These are phyloP conservation scores for Mimas tiliae DNA, from an alignment of 2,888 invertebrate genomes.

Conservation along the genomic window DNA sequence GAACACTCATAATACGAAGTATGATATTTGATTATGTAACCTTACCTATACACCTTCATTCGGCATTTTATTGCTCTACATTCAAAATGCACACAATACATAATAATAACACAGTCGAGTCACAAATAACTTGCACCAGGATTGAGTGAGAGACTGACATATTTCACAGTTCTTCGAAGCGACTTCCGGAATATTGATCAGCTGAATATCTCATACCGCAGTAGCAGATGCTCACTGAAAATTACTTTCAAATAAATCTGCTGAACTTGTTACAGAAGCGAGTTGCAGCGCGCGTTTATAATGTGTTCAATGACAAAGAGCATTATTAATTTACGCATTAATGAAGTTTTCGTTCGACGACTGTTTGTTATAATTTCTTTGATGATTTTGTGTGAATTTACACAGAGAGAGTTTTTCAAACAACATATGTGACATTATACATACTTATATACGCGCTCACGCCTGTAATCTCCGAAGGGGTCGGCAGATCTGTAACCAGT, in stretches of 20 bases:
- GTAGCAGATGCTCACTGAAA: constrained; percentile 80
- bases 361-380: not conserved
- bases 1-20: too few relatives aligned
- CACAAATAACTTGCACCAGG: constrained; percentile 65
- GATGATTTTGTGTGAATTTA: not conserved
- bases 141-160: constrained; percentile 80
- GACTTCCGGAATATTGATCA: constrained; percentile 82
- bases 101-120: constrained; percentile 10
- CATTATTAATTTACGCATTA: constrained; percentile 40
- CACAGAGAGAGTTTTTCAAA: too few relatives aligned
- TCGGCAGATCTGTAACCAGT: too few relatives aligned
- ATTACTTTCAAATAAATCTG: constrained; percentile 82
- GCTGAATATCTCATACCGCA: constrained; percentile 78
- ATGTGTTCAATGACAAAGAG: constrained; percentile 53
- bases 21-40: not conserved
- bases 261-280: constrained; percentile 60
- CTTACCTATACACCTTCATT: not conserved
- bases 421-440: too few relatives aligned
- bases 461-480: too few relatives aligned
- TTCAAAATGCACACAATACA: constrained; percentile 4
- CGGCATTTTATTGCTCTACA: not conserved
- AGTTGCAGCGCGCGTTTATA: constrained; percentile 36
- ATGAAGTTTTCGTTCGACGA: not conserved
- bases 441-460: too few relatives aligned
- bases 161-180: constrained; percentile 77